A percentile compares a stretch with the other conserved stretches of the same genome.
phyloP scores from a whole-genome alignment of 2,113 vertebrate genomes.

The Silurus meridionalis region DNA sequence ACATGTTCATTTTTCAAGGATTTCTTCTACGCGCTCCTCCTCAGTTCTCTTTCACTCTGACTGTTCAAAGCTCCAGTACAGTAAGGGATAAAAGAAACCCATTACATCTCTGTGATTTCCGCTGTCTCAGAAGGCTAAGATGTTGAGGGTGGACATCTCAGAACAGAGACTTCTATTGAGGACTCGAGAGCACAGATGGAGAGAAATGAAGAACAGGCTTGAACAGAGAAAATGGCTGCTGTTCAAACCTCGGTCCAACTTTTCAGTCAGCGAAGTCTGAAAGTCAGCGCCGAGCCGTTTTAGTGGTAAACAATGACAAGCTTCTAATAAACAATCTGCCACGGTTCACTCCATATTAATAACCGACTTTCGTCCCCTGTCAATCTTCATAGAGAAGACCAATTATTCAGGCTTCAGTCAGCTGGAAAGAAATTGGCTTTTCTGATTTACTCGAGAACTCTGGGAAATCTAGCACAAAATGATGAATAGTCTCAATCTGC shows the following conservation, averaged over 20 bases:
- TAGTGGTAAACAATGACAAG: constrained; percentile 72
- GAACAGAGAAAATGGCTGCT: constrained; percentile 38
- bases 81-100: constrained; percentile 24
- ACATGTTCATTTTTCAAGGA: constrained; percentile 17
- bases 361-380: constrained; percentile 75
- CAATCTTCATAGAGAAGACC: constrained; percentile 74
- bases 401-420: constrained; percentile 73
- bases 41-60: constrained; percentile 17
- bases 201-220: constrained; percentile 40
- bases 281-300: constrained; percentile 66
- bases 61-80: constrained; percentile 17
- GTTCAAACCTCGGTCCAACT: constrained; percentile 63
- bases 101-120: constrained; percentile 30
- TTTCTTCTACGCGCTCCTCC: background rate
- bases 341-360: constrained; percentile 74
- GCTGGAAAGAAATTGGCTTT: constrained; percentile 70
- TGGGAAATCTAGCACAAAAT: constrained; percentile 15
- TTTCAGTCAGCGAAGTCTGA: constrained; percentile 64
- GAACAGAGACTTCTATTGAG: constrained; percentile 35
- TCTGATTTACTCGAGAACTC: constrained; percentile 41
- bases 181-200: constrained; percentile 40
- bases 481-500: constrained; percentile 35
- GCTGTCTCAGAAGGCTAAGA: constrained; percentile 8
- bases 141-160: constrained; percentile 45
- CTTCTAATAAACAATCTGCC: constrained; percentile 76